phyloP scores from a whole-genome alignment of 2,797 vertebrate species.

The Thripadectes ignobilis region DNA sequence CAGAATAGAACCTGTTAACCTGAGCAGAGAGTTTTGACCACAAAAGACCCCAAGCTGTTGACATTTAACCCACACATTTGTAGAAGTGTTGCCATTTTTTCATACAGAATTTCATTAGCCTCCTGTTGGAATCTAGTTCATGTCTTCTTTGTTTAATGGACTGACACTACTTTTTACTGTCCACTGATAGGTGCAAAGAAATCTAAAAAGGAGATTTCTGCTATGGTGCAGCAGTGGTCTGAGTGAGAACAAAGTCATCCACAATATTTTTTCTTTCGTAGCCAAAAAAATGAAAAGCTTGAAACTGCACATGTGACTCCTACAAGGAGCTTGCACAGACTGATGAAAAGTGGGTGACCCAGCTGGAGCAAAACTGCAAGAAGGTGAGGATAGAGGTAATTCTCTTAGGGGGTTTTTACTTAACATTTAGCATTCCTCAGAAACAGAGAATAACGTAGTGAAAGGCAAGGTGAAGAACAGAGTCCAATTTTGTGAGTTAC shows the following conservation, averaged over 20 bases:
- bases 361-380: background rate
- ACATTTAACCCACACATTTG: background rate
- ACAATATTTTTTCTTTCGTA: background rate
- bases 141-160: background rate
- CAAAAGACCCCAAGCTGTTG: background rate
- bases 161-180: background rate
- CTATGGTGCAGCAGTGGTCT: background rate
- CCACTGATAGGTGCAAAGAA: rapidly evolving
- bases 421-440: background rate
- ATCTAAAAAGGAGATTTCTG: background rate
- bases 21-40: background rate
- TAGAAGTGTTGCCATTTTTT: background rate
- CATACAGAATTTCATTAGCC: rapidly evolving
- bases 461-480: background rate
- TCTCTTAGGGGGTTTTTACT: background rate
- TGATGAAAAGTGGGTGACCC: background rate
- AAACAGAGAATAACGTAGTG: background rate
- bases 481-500: background rate
- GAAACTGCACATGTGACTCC: background rate
- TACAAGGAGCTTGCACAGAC: background rate
- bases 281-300: background rate
- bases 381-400: background rate
- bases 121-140: background rate
- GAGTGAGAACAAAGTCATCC: background rate
- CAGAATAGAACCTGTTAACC: background rate